Base-by-base conservation (phyloP, 2,888 invertebrate species). In the Mesorhabditis spiculigera region DNA sequence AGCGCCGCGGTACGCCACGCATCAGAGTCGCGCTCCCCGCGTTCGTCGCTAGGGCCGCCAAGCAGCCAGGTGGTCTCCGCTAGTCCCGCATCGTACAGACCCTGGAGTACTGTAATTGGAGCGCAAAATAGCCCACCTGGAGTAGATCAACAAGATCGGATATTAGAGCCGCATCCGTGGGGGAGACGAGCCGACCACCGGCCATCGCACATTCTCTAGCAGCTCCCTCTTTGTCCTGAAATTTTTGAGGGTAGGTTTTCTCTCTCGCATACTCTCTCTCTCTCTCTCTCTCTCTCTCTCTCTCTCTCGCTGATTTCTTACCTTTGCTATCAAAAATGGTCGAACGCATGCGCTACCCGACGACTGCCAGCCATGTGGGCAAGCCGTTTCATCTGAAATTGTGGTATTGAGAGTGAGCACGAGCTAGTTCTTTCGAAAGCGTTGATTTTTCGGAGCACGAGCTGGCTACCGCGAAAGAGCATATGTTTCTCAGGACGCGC, bases 331-430 rank as follows among this genome's bases (percentile, higher is more conserved):
- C 10, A 77, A 70, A 13, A 75, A 70, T n/a, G 81, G 69, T 43
- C 72, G 74, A 42, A 81, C 74, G 63, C 81, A 81, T 43, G 72
- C 70, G 64, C 76, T 80, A 61, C 72, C 74, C 28, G 74, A 73
- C 8, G 75, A 61, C 68, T 74, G 72, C 81, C 81, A 81, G 4
- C 81, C 81, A 28, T 68, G 66, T 5, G 81, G 81, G 63, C 81
- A 81, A 16, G 69, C 66, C 42, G 78, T 69, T 73, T 76, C 77
- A 67, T 79, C 79, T 79, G 72, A 68, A 77, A 28, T 28, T 1
- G 3, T 28, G 28, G 1, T 28, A 28, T 28, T 28, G 1, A 28
- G 28, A 28, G 28, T 28, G 28, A 28, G 28, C 28, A 28, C 3
- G 28, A 28, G 28, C 28, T 28, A 28, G 28, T 28, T 28, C 1